These are phyloP conservation scores for Thermophis baileyi DNA, from an alignment of 2,113 vertebrate species.

Conservation along the genomic window DNA sequence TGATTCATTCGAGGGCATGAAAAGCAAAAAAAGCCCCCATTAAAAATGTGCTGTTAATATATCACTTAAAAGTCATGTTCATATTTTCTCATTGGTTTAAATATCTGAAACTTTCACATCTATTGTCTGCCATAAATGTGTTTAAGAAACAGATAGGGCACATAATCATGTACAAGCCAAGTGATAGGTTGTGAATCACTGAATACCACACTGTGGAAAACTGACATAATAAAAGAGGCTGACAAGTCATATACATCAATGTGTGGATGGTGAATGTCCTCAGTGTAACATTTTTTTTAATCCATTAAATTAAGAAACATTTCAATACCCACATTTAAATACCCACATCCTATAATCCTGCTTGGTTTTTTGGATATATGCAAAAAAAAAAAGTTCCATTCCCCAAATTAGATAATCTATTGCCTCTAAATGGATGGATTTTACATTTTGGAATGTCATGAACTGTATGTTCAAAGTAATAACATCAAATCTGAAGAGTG, in stretches of 20 bases:
- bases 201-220: not conserved
- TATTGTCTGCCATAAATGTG: not conserved
- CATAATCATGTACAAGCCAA: not conserved
- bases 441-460: not conserved
- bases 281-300: not conserved
- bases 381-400: not conserved
- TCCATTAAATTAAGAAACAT: not conserved
- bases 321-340: not conserved
- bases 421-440: not conserved
- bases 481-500: not conserved
- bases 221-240: not conserved
- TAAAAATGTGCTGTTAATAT: not conserved
- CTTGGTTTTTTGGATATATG: not conserved
- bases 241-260: not conserved
- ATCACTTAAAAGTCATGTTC: not conserved
- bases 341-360: not conserved
- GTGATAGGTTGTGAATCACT: not conserved
- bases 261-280: not conserved
- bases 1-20: not conserved
- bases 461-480: not conserved
- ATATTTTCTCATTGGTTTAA: not conserved
- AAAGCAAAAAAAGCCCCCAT: not conserved
- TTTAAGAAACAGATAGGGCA: not conserved
- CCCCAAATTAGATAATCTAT: not conserved
- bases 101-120: not conserved